Percentiles rank a stretch among this genome's conserved stretches.
These are phyloP conservation scores for Megalopta genalis DNA, from an alignment of 1,140 invertebrate species.

Conservation along the genomic window DNA sequence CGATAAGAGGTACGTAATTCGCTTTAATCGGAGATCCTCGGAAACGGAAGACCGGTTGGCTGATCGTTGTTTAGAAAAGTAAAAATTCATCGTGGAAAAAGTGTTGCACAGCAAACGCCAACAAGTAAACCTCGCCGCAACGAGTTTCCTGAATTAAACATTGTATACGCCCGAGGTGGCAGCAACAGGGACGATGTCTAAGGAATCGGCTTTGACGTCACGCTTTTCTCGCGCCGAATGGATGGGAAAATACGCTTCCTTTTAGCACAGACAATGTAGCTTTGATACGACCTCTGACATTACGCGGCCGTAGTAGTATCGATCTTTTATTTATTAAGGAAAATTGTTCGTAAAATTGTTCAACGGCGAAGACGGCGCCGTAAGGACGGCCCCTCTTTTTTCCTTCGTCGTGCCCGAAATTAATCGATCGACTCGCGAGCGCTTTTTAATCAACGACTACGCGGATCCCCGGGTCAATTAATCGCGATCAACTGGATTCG, in stretches of 20 bases:
- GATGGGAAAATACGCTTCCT: constrained; percentile 53
- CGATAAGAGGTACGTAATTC: too few species aligned
- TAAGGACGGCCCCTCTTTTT: too few species aligned
- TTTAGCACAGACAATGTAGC: constrained; percentile 58
- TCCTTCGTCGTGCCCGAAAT: too few species aligned
- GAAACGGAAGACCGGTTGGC: too few species aligned
- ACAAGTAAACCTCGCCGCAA: constrained; percentile 13
- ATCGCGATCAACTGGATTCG: background rate
- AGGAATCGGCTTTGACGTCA: constrained; percentile 48
- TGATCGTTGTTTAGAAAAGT: too few species aligned
- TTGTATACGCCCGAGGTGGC: background rate
- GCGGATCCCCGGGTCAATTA: too few species aligned
- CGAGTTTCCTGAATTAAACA: constrained; percentile 7
- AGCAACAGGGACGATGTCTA: constrained; percentile 11
- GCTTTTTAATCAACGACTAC: background rate
- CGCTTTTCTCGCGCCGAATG: constrained; percentile 39
- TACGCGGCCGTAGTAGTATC: constrained; percentile 50
- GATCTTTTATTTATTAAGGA: constrained; percentile 64
- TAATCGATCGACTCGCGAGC: background rate
- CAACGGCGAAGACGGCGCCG: constrained; percentile 9
- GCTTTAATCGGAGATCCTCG: too few species aligned
- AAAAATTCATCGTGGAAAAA: background rate
- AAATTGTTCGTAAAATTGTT: constrained; percentile 60
- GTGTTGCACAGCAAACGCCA: constrained; percentile 19
- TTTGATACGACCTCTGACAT: constrained; percentile 62